A percentile compares a stretch with the other conserved stretches of the same genome.
phyloP scores from a whole-genome alignment of 2,888 invertebrate species.

The Anoncus sp. region DNA sequence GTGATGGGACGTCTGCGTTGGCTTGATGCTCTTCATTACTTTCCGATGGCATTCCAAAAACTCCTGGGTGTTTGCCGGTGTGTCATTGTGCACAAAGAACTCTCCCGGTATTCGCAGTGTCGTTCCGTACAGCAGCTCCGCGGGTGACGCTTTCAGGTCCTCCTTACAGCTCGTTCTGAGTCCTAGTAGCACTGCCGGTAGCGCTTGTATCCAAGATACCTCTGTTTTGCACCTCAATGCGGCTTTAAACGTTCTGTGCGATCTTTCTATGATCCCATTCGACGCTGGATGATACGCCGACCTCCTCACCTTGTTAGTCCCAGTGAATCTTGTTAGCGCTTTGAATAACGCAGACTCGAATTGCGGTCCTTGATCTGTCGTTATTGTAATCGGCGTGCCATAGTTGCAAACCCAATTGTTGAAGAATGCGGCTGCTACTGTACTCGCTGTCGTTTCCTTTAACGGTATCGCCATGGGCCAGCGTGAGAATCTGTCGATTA shows the following conservation, averaged over 20 bases:
- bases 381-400: slow-evolving; percentile 62
- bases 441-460: slow-evolving; percentile 50
- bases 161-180: no score
- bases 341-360: slow-evolving; percentile 73
- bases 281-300: slow-evolving; percentile 78
- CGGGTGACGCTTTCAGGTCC: no score
- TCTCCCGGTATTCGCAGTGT: no score
- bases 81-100: no score
- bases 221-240: slow-evolving; percentile 74
- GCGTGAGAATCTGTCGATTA: slow-evolving; percentile 72
- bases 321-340: no score
- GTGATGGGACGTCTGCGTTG: no score
- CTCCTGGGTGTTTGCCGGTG: no score
- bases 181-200: slow-evolving; percentile 71
- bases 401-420: slow-evolving; percentile 25
- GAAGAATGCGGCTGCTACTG: slow-evolving; percentile 35
- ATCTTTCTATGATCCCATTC: slow-evolving; percentile 81
- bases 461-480: slow-evolving; percentile 71
- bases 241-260: slow-evolving; percentile 80
- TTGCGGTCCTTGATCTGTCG: slow-evolving; percentile 78
- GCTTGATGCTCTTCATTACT: no score
- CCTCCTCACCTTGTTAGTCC: no score
- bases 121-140: no score
- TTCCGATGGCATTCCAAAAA: no score
- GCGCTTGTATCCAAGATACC: slow-evolving; percentile 28